phyloP scores from a whole-genome alignment of 2,888 invertebrate species.

The Caenorhabditis zanzibari region DNA sequence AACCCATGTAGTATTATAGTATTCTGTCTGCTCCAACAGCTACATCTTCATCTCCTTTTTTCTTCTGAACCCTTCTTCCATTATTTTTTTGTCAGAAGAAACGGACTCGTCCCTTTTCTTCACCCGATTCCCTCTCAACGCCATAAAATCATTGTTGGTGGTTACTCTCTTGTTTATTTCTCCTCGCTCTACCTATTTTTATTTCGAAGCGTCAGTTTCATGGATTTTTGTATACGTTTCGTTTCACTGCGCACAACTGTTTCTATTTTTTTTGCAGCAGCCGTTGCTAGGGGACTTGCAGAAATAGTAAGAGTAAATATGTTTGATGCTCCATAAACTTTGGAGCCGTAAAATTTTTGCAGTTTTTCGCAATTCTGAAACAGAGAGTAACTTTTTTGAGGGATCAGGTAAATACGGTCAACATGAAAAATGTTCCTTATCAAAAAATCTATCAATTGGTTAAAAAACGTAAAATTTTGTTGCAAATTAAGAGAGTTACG shows the following conservation, averaged over 20 bases:
- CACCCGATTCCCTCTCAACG: conserved; percentile 10
- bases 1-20: conserved; percentile 9
- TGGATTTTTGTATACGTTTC: conserved; percentile 19
- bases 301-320: no score
- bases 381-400: no score
- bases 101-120: not conserved
- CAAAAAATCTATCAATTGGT: no score
- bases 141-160: conserved; percentile 33
- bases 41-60: conserved; percentile 6
- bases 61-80: conserved; percentile 8
- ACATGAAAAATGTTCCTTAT: no score
- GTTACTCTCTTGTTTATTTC: conserved; percentile 34
- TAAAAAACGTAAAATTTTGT: no score
- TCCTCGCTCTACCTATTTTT: conserved; percentile 54
- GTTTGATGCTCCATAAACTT: no score
- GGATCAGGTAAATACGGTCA: no score
- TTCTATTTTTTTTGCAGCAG: not conserved
- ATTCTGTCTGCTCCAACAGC: conserved; percentile 2
- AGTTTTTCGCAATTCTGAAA: no score
- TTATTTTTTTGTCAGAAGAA: conserved; percentile 25
- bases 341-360: no score
- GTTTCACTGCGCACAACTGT: not conserved
- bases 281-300: not conserved
- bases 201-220: not conserved
- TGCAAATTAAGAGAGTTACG: no score